Base-by-base conservation (phyloP, 1,140 invertebrate species). In the Trypoxylus dichotomus region DNA sequence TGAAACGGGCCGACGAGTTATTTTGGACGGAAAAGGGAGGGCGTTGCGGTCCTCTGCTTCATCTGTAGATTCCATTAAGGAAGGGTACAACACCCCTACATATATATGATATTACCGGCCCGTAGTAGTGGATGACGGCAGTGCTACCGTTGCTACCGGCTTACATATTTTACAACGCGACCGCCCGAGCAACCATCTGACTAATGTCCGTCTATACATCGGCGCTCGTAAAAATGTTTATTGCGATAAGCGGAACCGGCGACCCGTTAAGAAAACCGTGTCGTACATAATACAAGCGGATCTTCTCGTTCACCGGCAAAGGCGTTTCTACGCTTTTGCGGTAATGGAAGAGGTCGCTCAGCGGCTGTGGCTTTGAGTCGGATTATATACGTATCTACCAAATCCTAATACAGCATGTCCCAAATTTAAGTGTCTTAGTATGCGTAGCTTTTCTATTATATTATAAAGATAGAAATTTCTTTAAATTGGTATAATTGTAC, bases 171-270 rank as follows among this genome's bases (percentile, higher is more conserved):
- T 63, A 25, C 21, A 27, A 27, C 19, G 15, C 10, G 60, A 6
- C 10, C 25, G 3, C 21, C 60, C 25, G 21, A 19, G 8, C 60
- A 47, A 47, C 60, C 60, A 63, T 63, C 60, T 27, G 25, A 25
- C 60, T 63, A 63, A 63, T 63, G 60, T 63, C 60, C 25, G 25
- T 63, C 60, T 63, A 24, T 63, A 63, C 25, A 63, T 27, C 1
- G 60, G 19, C 60, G 60, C 60, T 63, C 60, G 60, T 63, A 63
- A 63, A 63, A 63, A 63, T 63, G 60, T 63, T 63, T 63, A 63
- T 63, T 63, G 19, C 60, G 60, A 63, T 63, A 63, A 63, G 60
- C 60, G 60, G 19, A 63, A 27, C 60, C 60, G 60, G 60, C 60
- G 60, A 63, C 15, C 60, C 60, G 60, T 63, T 63, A 63, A 63